phyloP scores from a whole-genome alignment of 1,140 invertebrate species.

The Anthonomus grandis region DNA sequence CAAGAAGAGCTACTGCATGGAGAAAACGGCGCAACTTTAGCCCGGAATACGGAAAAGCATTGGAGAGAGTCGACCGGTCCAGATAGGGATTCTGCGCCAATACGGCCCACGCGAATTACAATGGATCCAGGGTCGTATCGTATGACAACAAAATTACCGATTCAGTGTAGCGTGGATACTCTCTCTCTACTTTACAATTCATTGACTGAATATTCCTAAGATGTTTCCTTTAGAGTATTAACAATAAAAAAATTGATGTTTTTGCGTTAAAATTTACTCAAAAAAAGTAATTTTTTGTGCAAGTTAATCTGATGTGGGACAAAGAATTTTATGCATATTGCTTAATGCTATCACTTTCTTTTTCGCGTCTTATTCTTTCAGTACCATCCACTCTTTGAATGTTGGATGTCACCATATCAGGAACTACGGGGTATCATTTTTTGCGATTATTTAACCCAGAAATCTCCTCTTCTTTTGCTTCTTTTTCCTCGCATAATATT shows the following conservation, averaged over 20 bases:
- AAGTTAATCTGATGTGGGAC: background rate
- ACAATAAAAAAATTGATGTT: background rate
- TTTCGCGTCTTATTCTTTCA: too few relatives aligned
- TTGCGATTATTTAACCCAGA: too few relatives aligned
- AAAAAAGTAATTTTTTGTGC: background rate
- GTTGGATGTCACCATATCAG: too few relatives aligned
- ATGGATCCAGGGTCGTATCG: slow-evolving; percentile 18
- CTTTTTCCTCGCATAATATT: too few relatives aligned
- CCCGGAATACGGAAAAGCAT: slow-evolving; percentile 2
- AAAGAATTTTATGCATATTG: too few relatives aligned
- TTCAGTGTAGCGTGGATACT: slow-evolving; percentile 13
- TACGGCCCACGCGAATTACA: slow-evolving; percentile 19
- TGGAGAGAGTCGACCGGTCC: slow-evolving; percentile 13
- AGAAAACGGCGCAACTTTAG: slow-evolving; percentile 21
- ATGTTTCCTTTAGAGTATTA: background rate
- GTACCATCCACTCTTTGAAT: too few relatives aligned
- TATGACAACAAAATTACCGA: slow-evolving; percentile 17
- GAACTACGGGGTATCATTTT: too few relatives aligned
- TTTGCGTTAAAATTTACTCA: background rate
- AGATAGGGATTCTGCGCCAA: slow-evolving; percentile 24
- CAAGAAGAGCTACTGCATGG: background rate
- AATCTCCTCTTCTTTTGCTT: too few relatives aligned
- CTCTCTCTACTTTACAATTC: background rate
- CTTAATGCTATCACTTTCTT: background rate
- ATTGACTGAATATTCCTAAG: background rate